phyloP scores from a whole-genome alignment of 2,113 vertebrate species.

The Oenanthe oenanthe region DNA sequence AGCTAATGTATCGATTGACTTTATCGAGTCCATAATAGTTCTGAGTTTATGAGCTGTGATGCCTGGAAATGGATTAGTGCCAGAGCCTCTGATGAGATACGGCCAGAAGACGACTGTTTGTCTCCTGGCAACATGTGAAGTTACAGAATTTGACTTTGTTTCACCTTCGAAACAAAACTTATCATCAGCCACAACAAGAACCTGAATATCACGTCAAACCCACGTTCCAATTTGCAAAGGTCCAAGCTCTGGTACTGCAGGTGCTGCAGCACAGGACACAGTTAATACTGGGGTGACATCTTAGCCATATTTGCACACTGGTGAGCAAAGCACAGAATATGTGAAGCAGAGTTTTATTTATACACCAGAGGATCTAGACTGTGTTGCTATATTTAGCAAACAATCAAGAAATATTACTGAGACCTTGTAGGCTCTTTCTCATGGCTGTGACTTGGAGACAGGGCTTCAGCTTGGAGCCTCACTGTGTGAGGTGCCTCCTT shows the following conservation, averaged over 20 bases:
- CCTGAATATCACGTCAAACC: neutral
- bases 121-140: neutral
- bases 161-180: conserved; percentile 19
- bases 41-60: conserved; percentile 57
- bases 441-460: neutral
- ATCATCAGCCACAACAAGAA: neutral
- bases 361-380: neutral
- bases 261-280: neutral
- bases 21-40: conserved; percentile 46
- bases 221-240: neutral
- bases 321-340: neutral
- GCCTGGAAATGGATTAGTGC: conserved; percentile 54
- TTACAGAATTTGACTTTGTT: conserved; percentile 8
- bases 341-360: neutral
- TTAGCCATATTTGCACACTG: neutral
- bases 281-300: neutral
- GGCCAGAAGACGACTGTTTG: neutral
- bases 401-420: neutral
- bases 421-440: neutral
- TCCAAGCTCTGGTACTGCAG: neutral
- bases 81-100: neutral
- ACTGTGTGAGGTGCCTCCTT: neutral
- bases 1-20: conserved; percentile 56
- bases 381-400: neutral
- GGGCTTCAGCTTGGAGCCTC: neutral